Evolutionary conservation across 2,888 invertebrate species (phyloP), one percentile per base, ranked within the genome.

Genomic region (Erebia epiphron): DNA sequence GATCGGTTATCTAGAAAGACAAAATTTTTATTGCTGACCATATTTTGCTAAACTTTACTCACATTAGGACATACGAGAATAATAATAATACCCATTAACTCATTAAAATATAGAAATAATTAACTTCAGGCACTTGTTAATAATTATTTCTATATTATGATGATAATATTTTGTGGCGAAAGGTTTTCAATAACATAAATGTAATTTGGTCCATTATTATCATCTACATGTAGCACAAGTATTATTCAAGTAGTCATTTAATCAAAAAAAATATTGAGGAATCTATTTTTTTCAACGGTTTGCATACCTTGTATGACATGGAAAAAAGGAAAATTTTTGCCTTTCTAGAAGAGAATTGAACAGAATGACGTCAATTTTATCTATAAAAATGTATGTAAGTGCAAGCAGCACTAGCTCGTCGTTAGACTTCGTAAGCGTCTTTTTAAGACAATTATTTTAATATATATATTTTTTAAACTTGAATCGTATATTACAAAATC

Each of bases 391-490:
- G 77, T 79, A 79, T 79, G 78, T 69, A 80, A 84, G 85, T 82
- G 83, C 86, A 80, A 79, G 79, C 76, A 54, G 79, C 83, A 82
- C 86, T 84, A 83, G 83, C 80, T 79, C 77, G 79, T 82, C 81
- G 79, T 85, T 82, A 79, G 82, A 86, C 83, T 78, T 79, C 75
- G 79, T 78, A 77, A 76, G 78, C 75, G 90, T 83, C 91, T 91
- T 90, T 85, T 79, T 75, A 90, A 91, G 91, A 90, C 90, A 79
- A 79, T 78, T 81, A 83, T 75, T 82, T 82, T 80, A 80, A 82
- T 82, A 85, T 67, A 16, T 18, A 67, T 84, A 86, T 84, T 83
- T 78, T 71, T 66, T 68, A 64, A 74, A 74, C 69, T 70, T 74
- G 69, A 71, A 69, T 73, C 73, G 13, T 61, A 74, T 68, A 70